Conservation (phyloP, 2,888 invertebrate genomes). For the Aspidiotus rigidus region DNA sequence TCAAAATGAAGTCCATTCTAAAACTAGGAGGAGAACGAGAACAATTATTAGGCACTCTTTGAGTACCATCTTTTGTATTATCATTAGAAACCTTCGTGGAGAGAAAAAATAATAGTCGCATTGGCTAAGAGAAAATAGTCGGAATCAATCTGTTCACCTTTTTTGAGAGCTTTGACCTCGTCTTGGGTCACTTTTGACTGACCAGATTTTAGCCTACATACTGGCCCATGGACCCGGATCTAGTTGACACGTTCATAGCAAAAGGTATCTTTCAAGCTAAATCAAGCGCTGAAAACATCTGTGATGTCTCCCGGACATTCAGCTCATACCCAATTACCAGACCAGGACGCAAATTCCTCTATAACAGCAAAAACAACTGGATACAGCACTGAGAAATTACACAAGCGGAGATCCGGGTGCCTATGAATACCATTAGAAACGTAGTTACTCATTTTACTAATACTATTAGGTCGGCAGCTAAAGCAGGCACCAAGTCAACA, state of each 20-base stretch:
- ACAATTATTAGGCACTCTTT: too few species aligned
- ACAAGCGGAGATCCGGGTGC: not conserved
- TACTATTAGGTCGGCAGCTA: not conserved
- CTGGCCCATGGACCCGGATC: conserved; percentile 4
- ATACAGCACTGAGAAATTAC: not conserved
- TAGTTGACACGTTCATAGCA: not conserved
- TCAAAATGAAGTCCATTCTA: too few species aligned
- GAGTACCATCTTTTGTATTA: too few species aligned
- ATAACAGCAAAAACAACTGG: not conserved
- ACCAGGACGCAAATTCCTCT: not conserved
- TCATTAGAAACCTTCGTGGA: too few species aligned
- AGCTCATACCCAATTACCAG: not conserved
- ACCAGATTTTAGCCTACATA: too few species aligned
- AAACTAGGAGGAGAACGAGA: too few species aligned
- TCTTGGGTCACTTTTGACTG: too few species aligned
- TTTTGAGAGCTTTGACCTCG: too few species aligned
- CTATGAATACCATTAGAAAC: not conserved
- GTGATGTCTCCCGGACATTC: not conserved
- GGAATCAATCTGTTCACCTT: not conserved
- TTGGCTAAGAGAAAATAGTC: not conserved
- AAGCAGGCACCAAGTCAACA: not conserved
- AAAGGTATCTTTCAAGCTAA: not conserved
- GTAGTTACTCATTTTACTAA: not conserved
- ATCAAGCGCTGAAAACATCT: not conserved
- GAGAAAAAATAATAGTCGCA: too few species aligned